phyloP scores from a whole-genome alignment of 2,888 invertebrate species.

The Drosophila longiperda region DNA sequence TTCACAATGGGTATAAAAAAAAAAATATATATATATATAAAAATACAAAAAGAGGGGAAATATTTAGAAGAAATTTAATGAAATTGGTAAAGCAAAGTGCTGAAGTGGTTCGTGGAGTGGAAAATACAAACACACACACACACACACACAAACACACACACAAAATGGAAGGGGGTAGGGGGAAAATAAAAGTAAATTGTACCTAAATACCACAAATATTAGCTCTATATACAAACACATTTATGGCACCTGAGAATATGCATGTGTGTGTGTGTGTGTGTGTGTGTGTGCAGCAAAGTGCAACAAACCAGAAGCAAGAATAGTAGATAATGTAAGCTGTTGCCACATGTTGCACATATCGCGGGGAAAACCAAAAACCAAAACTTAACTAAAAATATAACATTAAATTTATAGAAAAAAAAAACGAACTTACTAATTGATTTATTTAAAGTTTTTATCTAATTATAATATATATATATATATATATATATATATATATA shows the following conservation, averaged over 20 bases:
- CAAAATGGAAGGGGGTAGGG: constrained; percentile 8
- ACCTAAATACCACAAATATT: constrained; percentile 74
- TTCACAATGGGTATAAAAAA: neutral
- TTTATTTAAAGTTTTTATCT: too few relatives aligned
- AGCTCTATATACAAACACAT: constrained; percentile 44
- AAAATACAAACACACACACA: constrained; percentile 18
- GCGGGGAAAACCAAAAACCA: too few relatives aligned
- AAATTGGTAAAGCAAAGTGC: constrained; percentile 36
- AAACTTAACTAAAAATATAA: too few relatives aligned
- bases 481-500: neutral
- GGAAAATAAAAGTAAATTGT: constrained; percentile 42
- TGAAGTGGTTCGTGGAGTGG: constrained; percentile 37
- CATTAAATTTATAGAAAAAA: too few relatives aligned
- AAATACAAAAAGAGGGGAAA: neutral
- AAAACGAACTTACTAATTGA: too few relatives aligned
- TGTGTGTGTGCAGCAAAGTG: constrained; percentile 23
- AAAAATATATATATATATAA: constrained; percentile 8
- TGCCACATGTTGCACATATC: neutral
- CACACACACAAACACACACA: constrained; percentile 14
- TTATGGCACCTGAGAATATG: neutral
- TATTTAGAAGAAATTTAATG: constrained; percentile 8
- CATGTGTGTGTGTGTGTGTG: constrained; percentile 1
- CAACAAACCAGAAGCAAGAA: constrained; percentile 26
- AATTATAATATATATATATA: too few relatives aligned
- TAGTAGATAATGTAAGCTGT: neutral